phyloP scores from a whole-genome alignment of 2,888 invertebrate species.

The Ceramica pisi region DNA sequence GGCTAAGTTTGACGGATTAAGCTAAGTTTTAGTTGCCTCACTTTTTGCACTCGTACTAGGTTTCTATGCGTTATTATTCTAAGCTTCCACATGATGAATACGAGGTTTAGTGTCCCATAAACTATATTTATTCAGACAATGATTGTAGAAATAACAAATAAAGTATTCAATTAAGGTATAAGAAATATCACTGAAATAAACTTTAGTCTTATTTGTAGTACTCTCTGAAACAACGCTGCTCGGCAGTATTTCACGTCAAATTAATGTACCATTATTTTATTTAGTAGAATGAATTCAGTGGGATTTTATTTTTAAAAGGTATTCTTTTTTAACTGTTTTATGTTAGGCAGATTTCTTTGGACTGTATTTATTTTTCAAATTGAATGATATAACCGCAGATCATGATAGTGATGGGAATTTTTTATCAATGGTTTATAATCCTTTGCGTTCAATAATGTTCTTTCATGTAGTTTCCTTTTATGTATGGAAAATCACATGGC shows the following conservation, averaged over 20 bases:
- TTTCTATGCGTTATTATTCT: no score
- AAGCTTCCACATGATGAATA: conserved; percentile 1
- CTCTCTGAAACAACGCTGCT: conserved; percentile 23
- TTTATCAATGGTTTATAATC: neutral
- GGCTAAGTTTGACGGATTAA: no score
- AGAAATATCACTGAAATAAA: conserved; percentile 37
- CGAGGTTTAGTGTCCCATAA: neutral
- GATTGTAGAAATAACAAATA: neutral
- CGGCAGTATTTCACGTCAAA: conserved; percentile 58
- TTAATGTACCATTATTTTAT: conserved; percentile 62
- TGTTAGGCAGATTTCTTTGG: neutral
- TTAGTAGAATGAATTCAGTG: conserved; percentile 33
- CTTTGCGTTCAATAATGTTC: neutral
- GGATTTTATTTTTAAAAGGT: conserved; percentile 17
- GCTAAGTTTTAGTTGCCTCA: no score
- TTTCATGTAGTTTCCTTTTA: neutral
- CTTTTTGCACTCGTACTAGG: no score
- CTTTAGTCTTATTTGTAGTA: conserved; percentile 25
- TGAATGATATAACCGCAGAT: neutral
- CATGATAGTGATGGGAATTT: no score
- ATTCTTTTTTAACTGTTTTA: conserved; percentile 25
- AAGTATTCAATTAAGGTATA: conserved; percentile 22
- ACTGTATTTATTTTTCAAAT: neutral
- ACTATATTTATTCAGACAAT: conserved; percentile 3
- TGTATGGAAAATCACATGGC: no score